phyloP scores from a whole-genome alignment of 2,888 invertebrate genomes.

The Ceriagrion tenellum region DNA sequence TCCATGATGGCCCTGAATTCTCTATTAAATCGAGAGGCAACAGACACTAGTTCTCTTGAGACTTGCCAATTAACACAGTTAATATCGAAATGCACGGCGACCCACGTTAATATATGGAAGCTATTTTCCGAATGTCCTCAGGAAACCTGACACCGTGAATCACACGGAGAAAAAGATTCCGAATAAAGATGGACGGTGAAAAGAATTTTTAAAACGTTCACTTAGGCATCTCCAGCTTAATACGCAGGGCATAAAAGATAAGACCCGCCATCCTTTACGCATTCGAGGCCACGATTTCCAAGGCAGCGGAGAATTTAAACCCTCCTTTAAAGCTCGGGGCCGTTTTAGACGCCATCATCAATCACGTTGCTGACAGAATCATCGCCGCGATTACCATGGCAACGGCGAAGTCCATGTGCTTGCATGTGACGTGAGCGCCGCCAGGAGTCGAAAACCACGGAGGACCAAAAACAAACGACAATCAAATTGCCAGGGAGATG shows the following conservation, averaged over 20 bases:
- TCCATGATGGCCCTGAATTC: too few relatives aligned
- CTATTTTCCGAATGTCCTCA: neutral
- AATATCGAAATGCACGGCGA: too few relatives aligned
- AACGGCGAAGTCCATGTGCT: neutral
- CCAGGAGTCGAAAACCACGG: neutral
- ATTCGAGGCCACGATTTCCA: neutral
- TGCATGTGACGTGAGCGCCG: neutral
- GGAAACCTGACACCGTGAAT: neutral
- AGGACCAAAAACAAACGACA: neutral
- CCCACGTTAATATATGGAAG: too few relatives aligned
- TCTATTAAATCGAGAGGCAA: too few relatives aligned
- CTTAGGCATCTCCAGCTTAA: neutral
- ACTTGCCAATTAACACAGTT: too few relatives aligned
- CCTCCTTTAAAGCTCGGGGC: neutral
- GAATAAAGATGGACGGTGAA: neutral
- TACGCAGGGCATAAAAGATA: neutral
- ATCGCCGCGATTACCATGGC: constrained; percentile 5
- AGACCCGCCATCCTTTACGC: neutral
- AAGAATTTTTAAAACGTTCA: neutral
- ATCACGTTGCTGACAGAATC: constrained; percentile 4
- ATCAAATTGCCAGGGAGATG: neutral
- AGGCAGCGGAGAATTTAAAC: neutral
- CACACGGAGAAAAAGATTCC: neutral
- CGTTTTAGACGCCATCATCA: constrained; percentile 6
- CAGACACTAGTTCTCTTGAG: too few relatives aligned